These are phyloP conservation scores for Champsocephalus gunnari DNA, from an alignment of 2,797 vertebrate genomes.

Conservation along the genomic window DNA sequence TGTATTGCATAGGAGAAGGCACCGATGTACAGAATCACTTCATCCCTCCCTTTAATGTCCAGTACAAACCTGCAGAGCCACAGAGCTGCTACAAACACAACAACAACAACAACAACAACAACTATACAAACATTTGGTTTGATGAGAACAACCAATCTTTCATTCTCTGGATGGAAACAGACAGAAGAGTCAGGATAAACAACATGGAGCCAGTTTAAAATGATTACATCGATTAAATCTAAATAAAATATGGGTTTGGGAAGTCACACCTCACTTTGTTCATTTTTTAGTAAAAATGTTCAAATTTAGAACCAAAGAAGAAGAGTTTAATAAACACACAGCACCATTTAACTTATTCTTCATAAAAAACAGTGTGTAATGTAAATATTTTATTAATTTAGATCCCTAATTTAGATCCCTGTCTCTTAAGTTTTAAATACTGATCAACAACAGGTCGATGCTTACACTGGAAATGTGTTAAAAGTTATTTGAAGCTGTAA, in stretches of 20 bases:
- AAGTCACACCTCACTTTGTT: background rate
- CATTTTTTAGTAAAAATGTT: background rate
- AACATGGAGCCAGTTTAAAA: slow-evolving; percentile 2
- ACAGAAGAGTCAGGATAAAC: background rate
- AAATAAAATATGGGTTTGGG: background rate
- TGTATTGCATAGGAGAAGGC: slow-evolving; percentile 92
- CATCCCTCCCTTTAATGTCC: slow-evolving; percentile 5
- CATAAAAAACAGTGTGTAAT: too few relatives aligned
- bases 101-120: background rate
- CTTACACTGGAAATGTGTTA: background rate
- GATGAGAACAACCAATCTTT: background rate
- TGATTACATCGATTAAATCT: background rate
- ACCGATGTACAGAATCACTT: slow-evolving; percentile 84
- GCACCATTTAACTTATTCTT: background rate
- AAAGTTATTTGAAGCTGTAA: background rate
- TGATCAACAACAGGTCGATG: background rate
- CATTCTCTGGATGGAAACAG: background rate
- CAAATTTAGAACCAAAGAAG: background rate
- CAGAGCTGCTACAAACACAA: background rate
- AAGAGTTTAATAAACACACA: background rate
- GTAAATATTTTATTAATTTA: background rate
- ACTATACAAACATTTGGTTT: slow-evolving; percentile 15
- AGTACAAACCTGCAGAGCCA: background rate
- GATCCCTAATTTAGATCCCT: background rate
- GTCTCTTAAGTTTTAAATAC: background rate